Evolutionary conservation across 2,113 vertebrate genomes (phyloP).

Genomic region (Tragelaphus buxtoni): DNA sequence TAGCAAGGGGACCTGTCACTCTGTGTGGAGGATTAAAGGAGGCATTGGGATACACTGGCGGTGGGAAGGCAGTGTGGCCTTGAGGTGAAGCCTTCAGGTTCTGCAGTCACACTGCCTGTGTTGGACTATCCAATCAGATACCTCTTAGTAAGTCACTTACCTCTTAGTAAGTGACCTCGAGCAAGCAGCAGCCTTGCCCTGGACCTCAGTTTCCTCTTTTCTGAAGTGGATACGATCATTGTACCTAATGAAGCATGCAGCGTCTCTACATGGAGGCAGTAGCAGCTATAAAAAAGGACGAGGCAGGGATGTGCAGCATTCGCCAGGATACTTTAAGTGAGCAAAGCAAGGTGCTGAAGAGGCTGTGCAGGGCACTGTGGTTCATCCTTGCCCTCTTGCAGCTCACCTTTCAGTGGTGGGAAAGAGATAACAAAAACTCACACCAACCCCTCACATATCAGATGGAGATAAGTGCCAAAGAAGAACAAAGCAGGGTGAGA

Average conservation of each 20-base stretch:
- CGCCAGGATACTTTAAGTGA: not conserved
- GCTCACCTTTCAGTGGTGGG: not conserved
- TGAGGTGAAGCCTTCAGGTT: not conserved
- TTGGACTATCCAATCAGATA: not conserved
- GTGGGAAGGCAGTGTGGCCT: rapidly evolving
- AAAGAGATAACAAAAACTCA: not conserved
- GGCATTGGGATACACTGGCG: not conserved
- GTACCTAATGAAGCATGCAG: not conserved
- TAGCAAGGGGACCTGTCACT: not conserved
- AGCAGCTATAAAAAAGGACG: not conserved
- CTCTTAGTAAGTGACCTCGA: not conserved
- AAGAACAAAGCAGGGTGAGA: not conserved
- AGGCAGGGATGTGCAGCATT: not conserved
- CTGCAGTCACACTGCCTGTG: not conserved
- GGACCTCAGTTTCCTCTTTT: not conserved
- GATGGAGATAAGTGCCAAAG: not conserved
- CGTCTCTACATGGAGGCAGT: not conserved
- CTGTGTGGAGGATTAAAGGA: not conserved
- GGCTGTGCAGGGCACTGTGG: not conserved
- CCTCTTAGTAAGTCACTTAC: not conserved
- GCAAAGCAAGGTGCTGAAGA: not conserved
- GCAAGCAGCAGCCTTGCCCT: not conserved
- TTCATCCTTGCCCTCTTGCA: not conserved
- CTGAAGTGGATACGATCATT: not conserved
- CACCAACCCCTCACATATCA: rapidly evolving